Evolutionary conservation across 1,140 invertebrate species (phyloP).

Genomic region (Lepidurus apus): DNA sequence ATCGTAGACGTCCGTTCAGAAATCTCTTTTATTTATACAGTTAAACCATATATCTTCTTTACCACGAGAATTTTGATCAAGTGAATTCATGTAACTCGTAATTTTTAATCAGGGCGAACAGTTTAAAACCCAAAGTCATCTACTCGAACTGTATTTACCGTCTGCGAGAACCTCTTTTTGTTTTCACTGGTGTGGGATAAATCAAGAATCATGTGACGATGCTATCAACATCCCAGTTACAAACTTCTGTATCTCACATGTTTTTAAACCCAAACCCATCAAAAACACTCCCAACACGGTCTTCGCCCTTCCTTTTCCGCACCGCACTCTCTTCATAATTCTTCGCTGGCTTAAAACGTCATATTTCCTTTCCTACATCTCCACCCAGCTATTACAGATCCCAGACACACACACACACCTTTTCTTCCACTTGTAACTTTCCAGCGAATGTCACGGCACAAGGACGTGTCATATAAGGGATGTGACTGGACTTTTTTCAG

Average conservation of each 20-base stretch:
- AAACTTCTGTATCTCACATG: not conserved
- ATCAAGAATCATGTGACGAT: constrained; percentile 18
- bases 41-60: no score
- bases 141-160: constrained; percentile 11
- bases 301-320: not conserved
- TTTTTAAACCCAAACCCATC: not conserved
- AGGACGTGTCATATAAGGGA: no score
- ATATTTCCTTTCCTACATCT: not conserved
- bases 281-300: not conserved
- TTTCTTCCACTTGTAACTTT: no score
- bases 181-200: constrained; percentile 11
- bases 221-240: constrained; percentile 19
- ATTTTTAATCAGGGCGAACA: no score
- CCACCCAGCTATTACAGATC: not conserved
- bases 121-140: not conserved
- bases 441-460: no score
- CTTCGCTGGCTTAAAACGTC: not conserved
- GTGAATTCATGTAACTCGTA: no score
- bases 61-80: no score
- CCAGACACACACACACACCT: not conserved
- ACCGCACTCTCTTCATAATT: not conserved
- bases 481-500: not conserved
- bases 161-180: constrained; percentile 14
- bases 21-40: no score
- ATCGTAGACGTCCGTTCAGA: no score